Evolutionary conservation across 2,113 vertebrate genomes (phyloP).

Genomic region (Rhinogobius similis): DNA sequence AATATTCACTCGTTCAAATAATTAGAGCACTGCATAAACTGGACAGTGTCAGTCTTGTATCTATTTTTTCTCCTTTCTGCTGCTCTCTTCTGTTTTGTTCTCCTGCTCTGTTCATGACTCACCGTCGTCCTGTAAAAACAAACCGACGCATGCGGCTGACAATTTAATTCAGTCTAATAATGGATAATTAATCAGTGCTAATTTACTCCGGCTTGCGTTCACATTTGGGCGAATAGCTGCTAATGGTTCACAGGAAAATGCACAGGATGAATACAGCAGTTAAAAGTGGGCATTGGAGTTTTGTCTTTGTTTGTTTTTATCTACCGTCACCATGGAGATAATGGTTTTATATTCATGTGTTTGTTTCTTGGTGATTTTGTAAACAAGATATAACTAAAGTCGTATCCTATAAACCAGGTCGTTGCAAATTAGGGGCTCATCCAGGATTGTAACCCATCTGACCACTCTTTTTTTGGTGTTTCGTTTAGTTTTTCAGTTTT

Average conservation of each 20-base stretch:
- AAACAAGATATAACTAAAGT: no score
- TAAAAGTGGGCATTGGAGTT: not conserved
- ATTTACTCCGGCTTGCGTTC: conserved; percentile 40
- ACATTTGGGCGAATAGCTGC: conserved; percentile 21
- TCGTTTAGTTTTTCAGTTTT: not conserved
- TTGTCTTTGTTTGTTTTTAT: not conserved
- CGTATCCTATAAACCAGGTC: no score
- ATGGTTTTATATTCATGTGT: no score
- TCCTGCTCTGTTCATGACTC: conserved; percentile 42
- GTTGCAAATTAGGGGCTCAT: no score
- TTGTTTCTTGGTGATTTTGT: no score
- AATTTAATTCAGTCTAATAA: conserved; percentile 41
- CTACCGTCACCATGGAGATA: not conserved
- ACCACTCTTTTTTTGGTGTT: no score
- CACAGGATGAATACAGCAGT: conserved; percentile 18
- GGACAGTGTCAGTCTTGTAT: no score
- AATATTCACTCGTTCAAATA: no score
- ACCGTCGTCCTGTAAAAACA: conserved; percentile 46
- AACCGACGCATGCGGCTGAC: conserved; percentile 31
- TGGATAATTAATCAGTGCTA: conserved; percentile 45
- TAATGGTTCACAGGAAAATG: not conserved
- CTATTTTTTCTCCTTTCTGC: not conserved
- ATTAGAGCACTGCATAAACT: no score
- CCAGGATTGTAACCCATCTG: no score
- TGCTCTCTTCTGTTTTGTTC: conserved; percentile 6